A percentile compares a stretch with the other conserved stretches of the same genome.
Evolutionary conservation across 1,140 invertebrate species (phyloP).

Genomic region (Drosophila jambulina): DNA sequence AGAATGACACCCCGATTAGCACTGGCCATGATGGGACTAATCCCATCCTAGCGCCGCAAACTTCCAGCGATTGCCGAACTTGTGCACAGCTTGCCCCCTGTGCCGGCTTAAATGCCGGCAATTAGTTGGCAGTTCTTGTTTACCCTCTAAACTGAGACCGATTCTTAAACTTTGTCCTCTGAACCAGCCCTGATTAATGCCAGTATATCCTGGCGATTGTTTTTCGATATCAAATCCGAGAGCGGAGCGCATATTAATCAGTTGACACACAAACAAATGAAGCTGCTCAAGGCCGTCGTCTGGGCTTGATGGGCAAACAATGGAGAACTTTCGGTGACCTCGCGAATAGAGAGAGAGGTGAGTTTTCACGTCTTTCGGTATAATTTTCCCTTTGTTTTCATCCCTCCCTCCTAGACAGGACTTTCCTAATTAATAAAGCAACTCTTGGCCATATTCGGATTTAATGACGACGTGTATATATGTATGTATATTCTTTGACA

Average conservation of each 20-base stretch:
- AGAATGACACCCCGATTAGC: conserved; percentile 40
- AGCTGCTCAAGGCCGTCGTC: conserved; percentile 13
- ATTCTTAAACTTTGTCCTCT: conserved; percentile 4
- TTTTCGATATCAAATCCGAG: conserved; percentile 9
- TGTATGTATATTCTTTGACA: neutral
- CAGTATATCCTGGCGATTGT: neutral
- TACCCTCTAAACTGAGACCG: conserved; percentile 18
- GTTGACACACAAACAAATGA: conserved; percentile 13
- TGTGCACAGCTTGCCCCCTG: conserved; percentile 10
- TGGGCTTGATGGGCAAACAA: conserved; percentile 8
- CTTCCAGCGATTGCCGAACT: conserved; percentile 19
- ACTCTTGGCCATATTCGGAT: conserved; percentile 4
- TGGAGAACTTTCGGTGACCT: conserved; percentile 16
- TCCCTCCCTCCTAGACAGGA: neutral
- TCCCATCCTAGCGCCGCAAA: conserved; percentile 15
- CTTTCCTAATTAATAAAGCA: conserved; percentile 5
- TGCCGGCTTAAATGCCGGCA: conserved; percentile 13
- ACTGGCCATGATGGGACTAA: conserved; percentile 18
- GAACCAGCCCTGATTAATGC: conserved; percentile 18
- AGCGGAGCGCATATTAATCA: conserved; percentile 25
- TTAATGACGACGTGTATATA: neutral
- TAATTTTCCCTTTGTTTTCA: neutral
- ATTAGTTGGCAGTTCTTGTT: conserved; percentile 31
- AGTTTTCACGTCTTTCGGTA: neutral
- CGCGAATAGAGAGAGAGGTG: conserved; percentile 1